These are phyloP conservation scores for Odontamblyopus lacepedii DNA, from an alignment of 2,797 vertebrate genomes.

Conservation along the genomic window DNA sequence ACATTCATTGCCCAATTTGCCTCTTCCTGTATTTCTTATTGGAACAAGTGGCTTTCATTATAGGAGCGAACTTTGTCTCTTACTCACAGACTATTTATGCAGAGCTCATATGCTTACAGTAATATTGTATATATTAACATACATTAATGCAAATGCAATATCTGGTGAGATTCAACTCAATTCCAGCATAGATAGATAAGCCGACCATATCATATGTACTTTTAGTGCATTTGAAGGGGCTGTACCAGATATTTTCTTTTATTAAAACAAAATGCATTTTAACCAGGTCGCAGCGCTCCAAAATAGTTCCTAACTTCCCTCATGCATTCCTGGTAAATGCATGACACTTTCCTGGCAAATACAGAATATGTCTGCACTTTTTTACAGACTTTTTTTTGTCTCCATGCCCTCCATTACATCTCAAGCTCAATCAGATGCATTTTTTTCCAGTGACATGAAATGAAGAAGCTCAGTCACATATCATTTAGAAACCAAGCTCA, in stretches of 20 bases:
- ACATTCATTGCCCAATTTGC: constrained; percentile 1
- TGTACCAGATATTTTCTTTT: background rate
- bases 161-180: background rate
- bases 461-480: no score
- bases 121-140: constrained; percentile 13
- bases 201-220: background rate
- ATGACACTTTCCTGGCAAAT: no score
- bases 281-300: no score
- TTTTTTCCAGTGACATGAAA: no score
- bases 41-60: constrained; percentile 12
- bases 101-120: constrained; percentile 3
- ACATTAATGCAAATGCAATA: constrained; percentile 3
- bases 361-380: no score
- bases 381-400: no score
- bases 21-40: background rate
- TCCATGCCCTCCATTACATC: no score
- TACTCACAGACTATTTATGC: background rate
- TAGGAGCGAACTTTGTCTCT: background rate
- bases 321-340: no score
- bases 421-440: no score
- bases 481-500: no score
- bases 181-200: background rate
- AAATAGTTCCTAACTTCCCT: no score
- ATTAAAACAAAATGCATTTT: no score
- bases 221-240: background rate